Base-by-base conservation (phyloP, 2,113 vertebrate genomes). In the Scomber scombrus region DNA sequence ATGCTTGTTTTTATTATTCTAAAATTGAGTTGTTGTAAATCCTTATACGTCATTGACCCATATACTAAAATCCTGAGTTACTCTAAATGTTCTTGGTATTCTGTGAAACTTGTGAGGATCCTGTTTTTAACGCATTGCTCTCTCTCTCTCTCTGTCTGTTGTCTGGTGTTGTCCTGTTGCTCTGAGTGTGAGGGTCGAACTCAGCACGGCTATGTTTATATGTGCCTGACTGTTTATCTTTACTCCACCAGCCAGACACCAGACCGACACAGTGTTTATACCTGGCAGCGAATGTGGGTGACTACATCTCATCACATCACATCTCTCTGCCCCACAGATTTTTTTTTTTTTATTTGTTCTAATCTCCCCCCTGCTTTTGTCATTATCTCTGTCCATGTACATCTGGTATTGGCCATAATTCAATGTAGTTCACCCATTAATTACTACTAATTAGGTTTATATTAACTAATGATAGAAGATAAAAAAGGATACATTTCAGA, bases 211-310 rank as follows among this genome's bases (percentile, higher is more conserved):
- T 76, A 78, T 78, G 85, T 82, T 88, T 85, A 83, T 26, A 70
- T 23, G 71, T 46, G 66, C 54, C 69, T 52, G 54, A 56, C 52
- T 89, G 85, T 81, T 89, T 87, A 85, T 86, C 88, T 64, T 85
- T 47, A 78, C 67, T 82, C 43, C 72, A 69, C n/a, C 62, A 75
- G 61, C 61, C 70, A 80, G 51, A 81, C 71, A 80, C 47, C 9
- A 47, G 11, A 29, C 31, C 2, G 46, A 73, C 45, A 26, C 23
- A 11, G 55, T 88, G 83, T 88, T 82, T 82, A 85, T 63, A 78
- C 55, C 73, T 63, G 63, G 71, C 40, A 80, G 57, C 11, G n/a
- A 19, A 76, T 76, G 51, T 45, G 51, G 47, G 54, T 57, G 68
- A 52, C 61, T 73, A 19, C 21, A 76, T 67, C 46, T 2, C 34